Evolutionary conservation across 1,140 invertebrate species (phyloP).

Genomic region (Dolichoris vasculosae): DNA sequence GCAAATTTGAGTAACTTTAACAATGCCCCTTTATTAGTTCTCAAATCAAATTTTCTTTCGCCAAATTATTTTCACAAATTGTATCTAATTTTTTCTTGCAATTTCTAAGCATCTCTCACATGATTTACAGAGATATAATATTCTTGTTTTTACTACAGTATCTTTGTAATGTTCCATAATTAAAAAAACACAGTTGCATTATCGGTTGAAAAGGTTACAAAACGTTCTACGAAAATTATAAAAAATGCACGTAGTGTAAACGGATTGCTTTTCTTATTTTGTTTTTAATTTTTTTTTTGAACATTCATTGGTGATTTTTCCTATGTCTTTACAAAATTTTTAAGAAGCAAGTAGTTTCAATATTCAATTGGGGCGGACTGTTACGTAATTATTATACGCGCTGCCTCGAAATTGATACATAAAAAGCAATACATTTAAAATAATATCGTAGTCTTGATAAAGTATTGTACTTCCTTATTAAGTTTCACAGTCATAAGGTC

Average conservation of each 20-base stretch:
- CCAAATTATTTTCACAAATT: conserved; percentile 48
- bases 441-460: conserved; percentile 49
- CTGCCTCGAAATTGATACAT: conserved; percentile 44
- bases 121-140: conserved; percentile 49
- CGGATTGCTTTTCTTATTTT: not conserved
- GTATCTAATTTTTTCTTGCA: not conserved
- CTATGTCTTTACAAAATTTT: conserved; percentile 31
- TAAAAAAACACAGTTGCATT: conserved; percentile 46
- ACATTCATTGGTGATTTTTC: conserved; percentile 41
- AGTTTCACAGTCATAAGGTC: conserved; percentile 48
- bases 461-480: conserved; percentile 53
- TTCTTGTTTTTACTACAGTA: conserved; percentile 19
- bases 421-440: conserved; percentile 42
- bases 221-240: conserved; percentile 47
- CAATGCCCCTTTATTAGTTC: conserved; percentile 68
- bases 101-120: conserved; percentile 41
- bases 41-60: conserved; percentile 55
- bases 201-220: conserved; percentile 39
- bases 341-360: conserved; percentile 36
- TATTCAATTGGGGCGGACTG: conserved; percentile 44
- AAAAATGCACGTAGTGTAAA: conserved; percentile 42
- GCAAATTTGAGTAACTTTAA: conserved; percentile 64
- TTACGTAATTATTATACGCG: conserved; percentile 32
- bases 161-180: conserved; percentile 7
- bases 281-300: conserved; percentile 27